Evolutionary conservation across 2,113 vertebrate species (phyloP).

Genomic region (Pelvicachromis taeniatus): DNA sequence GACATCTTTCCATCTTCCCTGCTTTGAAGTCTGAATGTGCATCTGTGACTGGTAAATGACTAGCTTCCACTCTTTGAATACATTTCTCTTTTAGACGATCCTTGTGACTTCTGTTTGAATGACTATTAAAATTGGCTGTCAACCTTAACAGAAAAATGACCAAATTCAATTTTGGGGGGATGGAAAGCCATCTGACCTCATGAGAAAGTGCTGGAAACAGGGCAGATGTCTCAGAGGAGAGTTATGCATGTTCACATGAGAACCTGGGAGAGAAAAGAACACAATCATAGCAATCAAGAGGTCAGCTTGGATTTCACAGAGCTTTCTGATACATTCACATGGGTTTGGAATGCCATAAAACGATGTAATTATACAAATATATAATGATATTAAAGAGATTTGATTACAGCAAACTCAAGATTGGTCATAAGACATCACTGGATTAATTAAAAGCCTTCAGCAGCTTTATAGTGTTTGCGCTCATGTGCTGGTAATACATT

Average conservation of each 20-base stretch:
- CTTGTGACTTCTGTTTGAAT: slow-evolving; percentile 32
- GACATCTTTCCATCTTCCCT: not conserved
- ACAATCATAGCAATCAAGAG: not conserved
- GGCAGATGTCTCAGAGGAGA: not conserved
- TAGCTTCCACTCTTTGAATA: not conserved
- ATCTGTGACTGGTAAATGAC: not conserved
- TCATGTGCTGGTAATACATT: not conserved
- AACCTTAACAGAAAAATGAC: not conserved
- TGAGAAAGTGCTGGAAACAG: not conserved
- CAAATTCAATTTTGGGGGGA: slow-evolving; percentile 10
- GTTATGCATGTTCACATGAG: not conserved
- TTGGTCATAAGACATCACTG: not conserved
- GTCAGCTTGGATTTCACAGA: not conserved
- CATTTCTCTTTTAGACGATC: not conserved
- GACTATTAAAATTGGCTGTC: not conserved
- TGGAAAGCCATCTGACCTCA: not conserved
- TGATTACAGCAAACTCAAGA: not conserved
- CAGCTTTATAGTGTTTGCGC: not conserved
- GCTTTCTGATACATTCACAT: not conserved
- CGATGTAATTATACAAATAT: not conserved
- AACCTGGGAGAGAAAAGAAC: not conserved
- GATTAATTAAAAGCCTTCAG: not conserved
- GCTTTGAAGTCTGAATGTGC: not conserved
- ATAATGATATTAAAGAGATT: not conserved
- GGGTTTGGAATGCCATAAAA: not conserved